A percentile compares a stretch with the other conserved stretches of the same genome.
Evolutionary conservation across 2,113 vertebrate species (phyloP).

Genomic region (Dasyprocta punctata): DNA sequence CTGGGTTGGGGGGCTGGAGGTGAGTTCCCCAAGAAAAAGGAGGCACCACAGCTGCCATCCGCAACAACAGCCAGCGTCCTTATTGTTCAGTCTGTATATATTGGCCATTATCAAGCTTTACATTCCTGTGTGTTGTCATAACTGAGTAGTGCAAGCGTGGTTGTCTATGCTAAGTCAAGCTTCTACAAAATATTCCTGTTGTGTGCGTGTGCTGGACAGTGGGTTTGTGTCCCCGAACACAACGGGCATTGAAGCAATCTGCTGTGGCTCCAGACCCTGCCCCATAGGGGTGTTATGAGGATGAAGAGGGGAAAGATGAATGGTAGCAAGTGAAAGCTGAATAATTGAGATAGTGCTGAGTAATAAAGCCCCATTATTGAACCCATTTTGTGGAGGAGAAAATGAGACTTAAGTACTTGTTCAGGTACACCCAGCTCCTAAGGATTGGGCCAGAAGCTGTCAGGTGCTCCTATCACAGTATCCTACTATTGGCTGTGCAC

Average conservation of each 20-base stretch:
- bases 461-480: neutral
- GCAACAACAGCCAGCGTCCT: neutral
- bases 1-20: neutral
- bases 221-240: neutral
- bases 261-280: neutral
- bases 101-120: neutral
- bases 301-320: neutral
- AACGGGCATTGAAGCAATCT: too few relatives aligned
- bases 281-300: neutral
- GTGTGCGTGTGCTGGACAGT: neutral
- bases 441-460: neutral
- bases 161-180: neutral
- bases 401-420: neutral
- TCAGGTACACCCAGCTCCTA: neutral
- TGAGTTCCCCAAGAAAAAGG: neutral
- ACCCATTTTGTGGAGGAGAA: neutral
- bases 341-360: rapidly evolving
- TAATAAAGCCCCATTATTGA: neutral
- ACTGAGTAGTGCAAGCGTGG: neutral
- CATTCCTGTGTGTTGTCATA: neutral
- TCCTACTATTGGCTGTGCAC: neutral
- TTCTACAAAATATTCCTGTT: neutral
- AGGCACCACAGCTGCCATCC: neutral
- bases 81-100: neutral
- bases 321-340: neutral